Evolutionary conservation across 2,888 invertebrate genomes (phyloP), one percentile per base, ranked within the genome.

Genomic region (Marasmarcha lunaedactyla): DNA sequence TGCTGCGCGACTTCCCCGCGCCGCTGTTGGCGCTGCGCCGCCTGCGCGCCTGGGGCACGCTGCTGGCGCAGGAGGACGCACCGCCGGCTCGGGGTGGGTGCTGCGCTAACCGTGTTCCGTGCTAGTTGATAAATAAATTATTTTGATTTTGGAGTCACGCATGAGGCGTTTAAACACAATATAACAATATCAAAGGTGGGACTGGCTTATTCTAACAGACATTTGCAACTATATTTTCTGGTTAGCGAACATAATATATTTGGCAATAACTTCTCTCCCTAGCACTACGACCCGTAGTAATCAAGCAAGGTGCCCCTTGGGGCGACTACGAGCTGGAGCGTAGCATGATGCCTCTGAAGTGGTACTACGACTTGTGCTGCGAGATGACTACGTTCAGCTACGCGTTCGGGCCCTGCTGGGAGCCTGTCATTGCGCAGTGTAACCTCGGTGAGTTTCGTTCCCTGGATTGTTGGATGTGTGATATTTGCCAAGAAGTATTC

Each of bases 351-450:
- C 90, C 97, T 0, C 84, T 98, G 33, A 99, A 99, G 74, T 98
- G 95, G 84, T 99, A 97, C 78, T 97, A 99, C 76, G 98, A 99
- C 72, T 88, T 99, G 42, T 96, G 95, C 71, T 95, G 95, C 81
- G 96, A 97, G 67, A 89, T 96, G 55, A 90, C 93, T 39, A 90
- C 91, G 49, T 94, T 90, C 63, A 92, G 92, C 60, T 94, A 97
- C 65, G 97, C 98, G 0, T 98, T 99, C 64, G 99, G 99, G 0
- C 97, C 98, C 0, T 98, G 98, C 69, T 99, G 99, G 99, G 99
- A 99, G 63, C 98, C 99, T 0, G 95, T 95, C 11, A 90, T 96
- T 41, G 94, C 96, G 0, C 94, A 95, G 59, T 93, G 93, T 72
- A 94, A 94, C 62, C 76, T 93, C 9, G 88, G 91, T 89, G 50